A percentile compares a stretch with the other conserved stretches of the same genome.
Evolutionary conservation across 2,797 vertebrate genomes (phyloP).

Genomic region (Phalanger gymnotis): DNA sequence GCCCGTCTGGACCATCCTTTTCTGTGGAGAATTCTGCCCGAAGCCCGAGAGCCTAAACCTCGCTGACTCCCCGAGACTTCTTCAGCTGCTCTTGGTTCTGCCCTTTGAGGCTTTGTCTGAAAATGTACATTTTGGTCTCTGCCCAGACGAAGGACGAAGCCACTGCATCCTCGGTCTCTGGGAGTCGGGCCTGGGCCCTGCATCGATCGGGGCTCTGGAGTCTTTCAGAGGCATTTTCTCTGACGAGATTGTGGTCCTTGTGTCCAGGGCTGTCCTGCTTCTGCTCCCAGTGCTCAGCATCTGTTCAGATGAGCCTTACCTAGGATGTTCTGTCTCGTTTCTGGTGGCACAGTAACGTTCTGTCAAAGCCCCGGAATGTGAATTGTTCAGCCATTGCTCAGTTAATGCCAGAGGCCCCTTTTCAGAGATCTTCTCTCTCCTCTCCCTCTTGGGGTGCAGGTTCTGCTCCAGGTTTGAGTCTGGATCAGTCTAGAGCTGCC

Average conservation of each 20-base stretch:
- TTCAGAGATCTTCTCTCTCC: neutral
- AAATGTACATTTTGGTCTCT: neutral
- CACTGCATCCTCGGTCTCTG: neutral
- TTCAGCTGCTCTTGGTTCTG: neutral
- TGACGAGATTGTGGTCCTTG: neutral
- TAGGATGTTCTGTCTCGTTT: neutral
- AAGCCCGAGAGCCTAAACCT: too few species aligned
- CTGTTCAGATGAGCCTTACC: neutral
- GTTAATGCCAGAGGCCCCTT: neutral
- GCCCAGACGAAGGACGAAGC: neutral
- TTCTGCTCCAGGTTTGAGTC: neutral
- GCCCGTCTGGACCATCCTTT: too few species aligned
- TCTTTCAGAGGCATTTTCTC: neutral
- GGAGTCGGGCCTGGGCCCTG: neutral
- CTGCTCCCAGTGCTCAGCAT: neutral
- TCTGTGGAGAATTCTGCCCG: too few species aligned
- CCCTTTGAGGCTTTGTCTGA: too few species aligned
- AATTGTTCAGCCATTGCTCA: neutral
- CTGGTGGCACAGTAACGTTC: neutral
- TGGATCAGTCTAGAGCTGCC: neutral
- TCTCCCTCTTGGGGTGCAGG: neutral
- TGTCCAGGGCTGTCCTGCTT: neutral
- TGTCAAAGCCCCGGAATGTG: neutral
- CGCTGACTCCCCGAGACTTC: neutral
- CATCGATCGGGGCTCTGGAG: neutral